A percentile compares a stretch with the other conserved stretches of the same genome.
phyloP scores from a whole-genome alignment of 2,113 vertebrate genomes.

The Colinus virginianus region DNA sequence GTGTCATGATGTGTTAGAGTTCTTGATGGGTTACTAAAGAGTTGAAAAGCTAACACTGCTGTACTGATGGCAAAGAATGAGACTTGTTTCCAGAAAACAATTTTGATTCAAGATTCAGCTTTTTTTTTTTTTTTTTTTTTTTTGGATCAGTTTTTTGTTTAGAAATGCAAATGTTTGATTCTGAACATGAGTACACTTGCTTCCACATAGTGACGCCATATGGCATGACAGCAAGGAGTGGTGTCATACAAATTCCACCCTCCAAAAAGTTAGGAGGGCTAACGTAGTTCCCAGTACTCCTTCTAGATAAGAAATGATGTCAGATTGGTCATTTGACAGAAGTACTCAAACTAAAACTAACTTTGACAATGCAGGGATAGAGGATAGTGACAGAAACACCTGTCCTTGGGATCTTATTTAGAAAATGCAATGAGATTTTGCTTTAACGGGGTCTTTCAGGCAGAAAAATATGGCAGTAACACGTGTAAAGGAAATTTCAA shows the following conservation, averaged over 20 bases:
- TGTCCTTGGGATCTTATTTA: slow-evolving; percentile 81
- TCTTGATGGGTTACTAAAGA: background rate
- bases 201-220: slow-evolving; percentile 2
- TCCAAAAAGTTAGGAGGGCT: slow-evolving; percentile 68
- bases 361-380: background rate
- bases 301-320: slow-evolving; percentile 69
- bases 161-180: slow-evolving; percentile 55
- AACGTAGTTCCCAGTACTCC: slow-evolving; percentile 52
- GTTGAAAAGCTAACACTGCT: slow-evolving; percentile 9
- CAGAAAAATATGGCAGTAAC: slow-evolving; percentile 89
- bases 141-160: slow-evolving; percentile 42
- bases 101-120: slow-evolving; percentile 32
- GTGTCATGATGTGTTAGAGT: background rate
- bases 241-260: slow-evolving; percentile 34
- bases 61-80: background rate
- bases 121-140: slow-evolving; percentile 11
- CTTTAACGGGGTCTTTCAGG: slow-evolving; percentile 84
- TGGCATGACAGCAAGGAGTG: slow-evolving; percentile 31
- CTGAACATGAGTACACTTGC: slow-evolving; percentile 43
- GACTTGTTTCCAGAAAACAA: slow-evolving; percentile 33
- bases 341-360: slow-evolving; percentile 51
- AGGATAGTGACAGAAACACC: slow-evolving; percentile 63
- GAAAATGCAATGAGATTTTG: slow-evolving; percentile 78
- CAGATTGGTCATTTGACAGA: slow-evolving; percentile 70
- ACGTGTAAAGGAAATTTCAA: slow-evolving; percentile 91